phyloP scores from a whole-genome alignment of 2,113 vertebrate genomes.

The Nothocercus julius region DNA sequence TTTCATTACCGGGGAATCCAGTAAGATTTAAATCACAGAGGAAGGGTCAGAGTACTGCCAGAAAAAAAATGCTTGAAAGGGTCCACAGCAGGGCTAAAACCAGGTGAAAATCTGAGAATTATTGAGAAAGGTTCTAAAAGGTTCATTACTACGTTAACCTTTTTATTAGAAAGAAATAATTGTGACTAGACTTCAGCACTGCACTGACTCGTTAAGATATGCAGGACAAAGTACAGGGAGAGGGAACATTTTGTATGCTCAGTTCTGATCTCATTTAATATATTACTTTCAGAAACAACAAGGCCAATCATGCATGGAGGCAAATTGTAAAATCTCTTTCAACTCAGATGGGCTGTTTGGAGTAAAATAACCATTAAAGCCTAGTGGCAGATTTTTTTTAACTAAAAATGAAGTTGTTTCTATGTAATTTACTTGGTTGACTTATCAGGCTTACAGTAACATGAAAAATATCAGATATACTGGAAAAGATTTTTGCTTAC shows the following conservation, averaged over 20 bases:
- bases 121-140: not conserved
- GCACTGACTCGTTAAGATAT: not conserved
- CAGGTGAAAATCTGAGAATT: not conserved
- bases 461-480: not conserved
- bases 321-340: not conserved
- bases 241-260: not conserved
- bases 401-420: not conserved
- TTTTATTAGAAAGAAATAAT: not conserved
- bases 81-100: not conserved
- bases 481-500: not conserved
- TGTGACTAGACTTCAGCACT: not conserved
- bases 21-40: not conserved
- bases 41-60: not conserved
- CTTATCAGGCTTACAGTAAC: not conserved
- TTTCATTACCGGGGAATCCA: not conserved
- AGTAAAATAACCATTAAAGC: not conserved
- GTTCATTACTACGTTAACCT: not conserved
- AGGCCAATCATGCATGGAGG: not conserved
- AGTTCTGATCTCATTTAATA: not conserved
- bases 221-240: not conserved
- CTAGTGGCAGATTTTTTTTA: not conserved
- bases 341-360: not conserved
- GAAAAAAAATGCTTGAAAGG: not conserved
- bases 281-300: not conserved
- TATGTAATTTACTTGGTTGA: not conserved